Conservation (phyloP, 2,113 vertebrate species). For the Antigone vipio region DNA sequence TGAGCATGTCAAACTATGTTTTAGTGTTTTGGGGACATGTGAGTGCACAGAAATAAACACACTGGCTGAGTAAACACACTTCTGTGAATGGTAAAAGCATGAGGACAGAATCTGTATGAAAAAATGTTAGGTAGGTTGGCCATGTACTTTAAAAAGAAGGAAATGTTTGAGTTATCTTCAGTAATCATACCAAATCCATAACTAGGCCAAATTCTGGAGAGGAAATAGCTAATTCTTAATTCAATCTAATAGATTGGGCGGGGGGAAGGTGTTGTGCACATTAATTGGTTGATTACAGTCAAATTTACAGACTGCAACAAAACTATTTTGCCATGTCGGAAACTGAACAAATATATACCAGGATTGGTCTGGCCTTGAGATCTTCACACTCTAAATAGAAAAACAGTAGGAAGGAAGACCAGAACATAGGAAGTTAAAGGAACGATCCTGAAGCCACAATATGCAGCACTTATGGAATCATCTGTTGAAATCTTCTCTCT, state of each 20-base stretch:
- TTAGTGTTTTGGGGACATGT: background rate
- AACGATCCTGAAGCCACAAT: background rate
- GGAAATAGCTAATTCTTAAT: background rate
- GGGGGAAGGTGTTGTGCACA: background rate
- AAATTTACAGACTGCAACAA: background rate
- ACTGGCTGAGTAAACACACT: background rate
- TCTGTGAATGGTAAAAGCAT: background rate
- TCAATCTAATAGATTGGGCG: background rate
- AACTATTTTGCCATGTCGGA: background rate
- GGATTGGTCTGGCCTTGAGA: background rate
- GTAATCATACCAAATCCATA: background rate
- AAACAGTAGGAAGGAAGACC: background rate
- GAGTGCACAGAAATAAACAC: background rate
- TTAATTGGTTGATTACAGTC: background rate
- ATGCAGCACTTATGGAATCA: background rate
- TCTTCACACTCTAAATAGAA: background rate
- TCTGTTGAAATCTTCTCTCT: background rate
- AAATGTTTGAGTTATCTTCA: background rate
- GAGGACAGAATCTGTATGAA: background rate
- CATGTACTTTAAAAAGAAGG: background rate
- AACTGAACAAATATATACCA: background rate
- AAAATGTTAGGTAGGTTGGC: background rate
- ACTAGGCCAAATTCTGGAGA: background rate
- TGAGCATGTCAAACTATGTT: background rate
- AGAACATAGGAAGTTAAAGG: background rate